These are phyloP conservation scores for Syngnathoides biaculeatus DNA, from an alignment of 2,113 vertebrate species.

Conservation along the genomic window DNA sequence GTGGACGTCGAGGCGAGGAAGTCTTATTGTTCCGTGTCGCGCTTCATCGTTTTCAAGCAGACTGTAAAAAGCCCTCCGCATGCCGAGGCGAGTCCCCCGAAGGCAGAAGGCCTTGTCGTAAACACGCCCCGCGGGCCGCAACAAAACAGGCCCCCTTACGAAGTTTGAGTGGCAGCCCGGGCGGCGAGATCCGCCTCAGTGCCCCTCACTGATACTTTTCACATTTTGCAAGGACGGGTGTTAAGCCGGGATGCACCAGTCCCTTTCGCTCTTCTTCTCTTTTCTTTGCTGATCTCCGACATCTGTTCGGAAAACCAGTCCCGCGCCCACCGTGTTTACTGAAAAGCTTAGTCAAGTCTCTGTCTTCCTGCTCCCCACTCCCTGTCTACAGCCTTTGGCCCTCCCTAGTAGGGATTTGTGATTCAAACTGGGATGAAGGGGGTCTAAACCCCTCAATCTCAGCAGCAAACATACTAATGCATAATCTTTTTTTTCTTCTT, in stretches of 20 bases:
- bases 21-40: constrained; percentile 44
- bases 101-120: constrained; percentile 46
- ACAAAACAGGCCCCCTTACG: constrained; percentile 47
- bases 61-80: constrained; percentile 42
- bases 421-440: constrained; percentile 59
- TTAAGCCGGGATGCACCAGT: constrained; percentile 44
- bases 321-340: constrained; percentile 43
- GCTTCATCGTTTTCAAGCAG: constrained; percentile 43
- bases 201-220: constrained; percentile 41
- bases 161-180: constrained; percentile 50
- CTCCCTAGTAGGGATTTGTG: constrained; percentile 61
- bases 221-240: constrained; percentile 41
- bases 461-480: constrained; percentile 75
- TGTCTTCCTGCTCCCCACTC: constrained; percentile 36
- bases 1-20: constrained; percentile 10
- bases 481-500: constrained; percentile 74
- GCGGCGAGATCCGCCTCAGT: constrained; percentile 25
- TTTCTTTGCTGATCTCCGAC: constrained; percentile 61
- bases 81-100: constrained; percentile 38
- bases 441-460: constrained; percentile 68
- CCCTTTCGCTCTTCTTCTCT: constrained; percentile 43
- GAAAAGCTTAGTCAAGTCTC: constrained; percentile 52
- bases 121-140: constrained; percentile 53
- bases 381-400: constrained; percentile 38
- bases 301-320: constrained; percentile 57